These are phyloP conservation scores for Parauchenoglanis punctatus DNA, from an alignment of 2,797 vertebrate genomes.

Conservation along the genomic window DNA sequence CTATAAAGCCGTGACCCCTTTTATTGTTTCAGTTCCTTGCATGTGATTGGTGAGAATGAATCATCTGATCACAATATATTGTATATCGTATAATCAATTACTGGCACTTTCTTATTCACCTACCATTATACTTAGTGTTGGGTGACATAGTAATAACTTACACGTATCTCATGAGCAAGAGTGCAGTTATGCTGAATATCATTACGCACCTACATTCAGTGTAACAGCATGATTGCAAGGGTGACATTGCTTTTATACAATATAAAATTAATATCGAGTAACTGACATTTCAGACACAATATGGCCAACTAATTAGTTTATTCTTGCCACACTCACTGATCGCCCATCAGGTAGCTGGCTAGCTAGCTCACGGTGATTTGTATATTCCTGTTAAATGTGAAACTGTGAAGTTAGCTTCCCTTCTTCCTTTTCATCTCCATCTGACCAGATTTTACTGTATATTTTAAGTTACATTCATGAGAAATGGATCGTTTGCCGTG, in stretches of 20 bases:
- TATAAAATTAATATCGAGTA: neutral
- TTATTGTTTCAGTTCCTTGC: neutral
- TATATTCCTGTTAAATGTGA: neutral
- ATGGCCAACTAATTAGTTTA: too few species aligned
- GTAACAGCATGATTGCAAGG: neutral
- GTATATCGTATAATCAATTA: neutral
- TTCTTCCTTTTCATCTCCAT: neutral
- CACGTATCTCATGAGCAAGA: neutral
- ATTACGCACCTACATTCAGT: neutral
- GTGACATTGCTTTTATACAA: neutral
- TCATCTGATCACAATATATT: neutral
- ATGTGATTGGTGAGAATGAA: neutral
- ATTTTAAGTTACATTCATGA: neutral
- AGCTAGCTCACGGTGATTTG: neutral
- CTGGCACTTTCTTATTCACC: neutral
- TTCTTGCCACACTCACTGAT: neutral
- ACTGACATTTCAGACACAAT: neutral
- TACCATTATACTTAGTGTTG: neutral
- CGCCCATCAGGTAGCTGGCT: too few species aligned
- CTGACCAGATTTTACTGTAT: neutral
- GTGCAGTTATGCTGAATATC: neutral
- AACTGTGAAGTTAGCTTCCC: neutral
- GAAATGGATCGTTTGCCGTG: neutral
- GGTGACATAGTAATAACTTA: neutral
- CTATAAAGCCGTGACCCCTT: neutral